Percentiles rank a stretch among this genome's conserved stretches.
Conservation (phyloP, 30 jellyfish, hydroid and myxozoan species). For the Aurelia sp. region DNA sequence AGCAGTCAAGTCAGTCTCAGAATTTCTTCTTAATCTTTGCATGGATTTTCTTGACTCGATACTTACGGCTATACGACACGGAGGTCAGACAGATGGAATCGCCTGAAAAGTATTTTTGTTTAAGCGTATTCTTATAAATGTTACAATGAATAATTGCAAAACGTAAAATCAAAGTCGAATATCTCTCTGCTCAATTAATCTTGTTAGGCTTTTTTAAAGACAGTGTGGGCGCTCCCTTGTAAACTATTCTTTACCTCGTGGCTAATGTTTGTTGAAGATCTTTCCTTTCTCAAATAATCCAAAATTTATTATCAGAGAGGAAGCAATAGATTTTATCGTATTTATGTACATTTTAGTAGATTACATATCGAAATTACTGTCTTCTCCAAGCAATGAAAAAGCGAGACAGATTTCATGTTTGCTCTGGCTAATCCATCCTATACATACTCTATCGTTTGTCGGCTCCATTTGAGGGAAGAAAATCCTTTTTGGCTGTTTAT, state of each 20-base stretch:
- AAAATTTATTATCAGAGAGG: constrained; percentile 13
- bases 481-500: constrained; percentile 80
- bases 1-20: no score
- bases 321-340: constrained; percentile 51
- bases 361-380: constrained; percentile 28
- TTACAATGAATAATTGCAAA: constrained; percentile 14
- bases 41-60: no score
- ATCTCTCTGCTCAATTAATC: constrained; percentile 24
- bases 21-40: no score
- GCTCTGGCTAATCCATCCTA: constrained; percentile 55
- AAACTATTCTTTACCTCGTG: constrained; percentile 17
- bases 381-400: constrained; percentile 35
- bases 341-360: constrained; percentile 34
- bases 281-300: constrained; percentile 20
- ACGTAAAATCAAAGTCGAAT: not conserved
- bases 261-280: constrained; percentile 25
- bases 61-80: no score
- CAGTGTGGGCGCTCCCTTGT: constrained; percentile 3
- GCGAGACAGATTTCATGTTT: constrained; percentile 31
- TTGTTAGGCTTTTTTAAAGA: constrained; percentile 30
- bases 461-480: constrained; percentile 32
- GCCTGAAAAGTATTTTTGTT: no score
- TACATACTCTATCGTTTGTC: constrained; percentile 36
- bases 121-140: not conserved
- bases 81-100: no score